Evolutionary conservation across 2,797 vertebrate genomes (phyloP).

Genomic region (Microtus obscurus): DNA sequence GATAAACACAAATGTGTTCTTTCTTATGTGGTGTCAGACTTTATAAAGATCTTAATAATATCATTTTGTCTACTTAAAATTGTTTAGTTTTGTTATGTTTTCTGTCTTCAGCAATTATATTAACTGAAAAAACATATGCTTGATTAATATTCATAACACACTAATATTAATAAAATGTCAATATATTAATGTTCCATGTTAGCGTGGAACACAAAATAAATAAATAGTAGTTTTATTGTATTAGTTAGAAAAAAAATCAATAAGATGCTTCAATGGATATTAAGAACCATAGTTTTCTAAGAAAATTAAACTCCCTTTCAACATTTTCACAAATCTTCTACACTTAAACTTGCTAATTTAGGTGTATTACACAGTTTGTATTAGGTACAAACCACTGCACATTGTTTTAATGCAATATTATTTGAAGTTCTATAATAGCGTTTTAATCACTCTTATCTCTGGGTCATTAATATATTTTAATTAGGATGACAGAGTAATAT

Average conservation of each 20-base stretch:
- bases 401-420: not conserved
- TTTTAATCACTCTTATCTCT: not conserved
- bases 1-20: not conserved
- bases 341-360: not conserved
- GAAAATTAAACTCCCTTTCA: not conserved
- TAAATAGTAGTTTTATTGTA: not conserved
- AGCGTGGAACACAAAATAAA: not conserved
- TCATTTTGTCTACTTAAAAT: not conserved
- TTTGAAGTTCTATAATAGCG: not conserved
- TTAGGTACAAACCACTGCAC: not conserved
- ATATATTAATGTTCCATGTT: not conserved
- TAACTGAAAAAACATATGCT: not conserved
- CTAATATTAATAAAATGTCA: not conserved
- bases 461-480: not conserved
- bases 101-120: not conserved
- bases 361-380: not conserved
- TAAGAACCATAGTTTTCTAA: not conserved
- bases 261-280: not conserved
- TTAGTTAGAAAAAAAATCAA: not conserved
- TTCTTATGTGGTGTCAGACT: not conserved
- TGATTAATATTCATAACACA: not conserved
- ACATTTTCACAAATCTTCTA: not conserved
- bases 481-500: not conserved
- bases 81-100: slow-evolving; percentile 30
- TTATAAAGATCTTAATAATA: slow-evolving; percentile 23